These are phyloP conservation scores for Nothobranchius furzeri DNA, from an alignment of 2,113 vertebrate genomes.

Conservation along the genomic window DNA sequence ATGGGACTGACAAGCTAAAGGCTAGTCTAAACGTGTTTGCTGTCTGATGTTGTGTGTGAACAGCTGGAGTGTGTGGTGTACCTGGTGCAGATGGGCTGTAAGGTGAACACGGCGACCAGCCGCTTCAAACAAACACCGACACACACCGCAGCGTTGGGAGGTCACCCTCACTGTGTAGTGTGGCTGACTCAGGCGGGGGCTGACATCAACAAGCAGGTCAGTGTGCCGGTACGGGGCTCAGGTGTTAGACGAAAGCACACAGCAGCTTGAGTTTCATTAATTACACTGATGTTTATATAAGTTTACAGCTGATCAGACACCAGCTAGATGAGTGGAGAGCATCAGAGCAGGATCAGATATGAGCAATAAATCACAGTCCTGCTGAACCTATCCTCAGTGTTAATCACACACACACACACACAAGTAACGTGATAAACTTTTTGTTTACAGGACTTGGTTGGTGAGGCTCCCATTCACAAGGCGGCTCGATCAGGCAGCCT, in stretches of 20 bases:
- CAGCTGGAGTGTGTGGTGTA: slow-evolving; percentile 93
- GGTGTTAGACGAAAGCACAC: too few species aligned
- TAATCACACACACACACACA: too few species aligned
- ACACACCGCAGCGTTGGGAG: slow-evolving; percentile 94
- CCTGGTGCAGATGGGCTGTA: slow-evolving; percentile 90
- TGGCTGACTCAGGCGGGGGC: slow-evolving; percentile 95
- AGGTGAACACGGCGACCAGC: slow-evolving; percentile 88
- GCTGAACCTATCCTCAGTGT: too few species aligned
- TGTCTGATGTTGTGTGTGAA: not conserved
- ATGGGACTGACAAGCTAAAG: too few species aligned
- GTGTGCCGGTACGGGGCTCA: slow-evolving; percentile 5
- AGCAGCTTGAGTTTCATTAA: too few species aligned
- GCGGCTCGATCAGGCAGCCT: slow-evolving; percentile 94
- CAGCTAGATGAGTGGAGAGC: too few species aligned
- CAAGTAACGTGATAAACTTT: not conserved
- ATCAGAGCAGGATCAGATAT: too few species aligned
- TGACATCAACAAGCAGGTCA: slow-evolving; percentile 92
- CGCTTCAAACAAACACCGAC: slow-evolving; percentile 92
- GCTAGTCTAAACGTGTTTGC: too few species aligned
- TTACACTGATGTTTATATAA: too few species aligned
- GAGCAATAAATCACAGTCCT: too few species aligned
- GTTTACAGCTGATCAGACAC: too few species aligned
- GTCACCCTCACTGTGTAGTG: slow-evolving; percentile 90
- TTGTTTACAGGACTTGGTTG: slow-evolving; percentile 89
- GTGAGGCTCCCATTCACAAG: slow-evolving; percentile 95